These are phyloP conservation scores for Tricholauxania praeusta DNA, from an alignment of 2,888 invertebrate species.

Conservation along the genomic window DNA sequence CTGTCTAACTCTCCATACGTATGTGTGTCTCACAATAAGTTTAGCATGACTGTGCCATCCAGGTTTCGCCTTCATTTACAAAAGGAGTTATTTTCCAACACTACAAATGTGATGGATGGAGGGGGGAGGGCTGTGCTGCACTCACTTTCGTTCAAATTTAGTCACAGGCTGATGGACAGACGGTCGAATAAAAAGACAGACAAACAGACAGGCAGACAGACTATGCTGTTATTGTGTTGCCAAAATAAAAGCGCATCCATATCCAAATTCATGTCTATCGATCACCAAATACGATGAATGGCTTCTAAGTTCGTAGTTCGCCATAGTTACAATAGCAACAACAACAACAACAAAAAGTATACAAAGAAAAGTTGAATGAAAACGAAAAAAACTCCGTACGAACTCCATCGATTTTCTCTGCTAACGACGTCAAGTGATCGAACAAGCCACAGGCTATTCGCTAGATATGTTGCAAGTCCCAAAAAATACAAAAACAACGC, in stretches of 20 bases:
- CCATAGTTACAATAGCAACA: slow-evolving; percentile 38
- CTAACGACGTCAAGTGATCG: slow-evolving; percentile 38
- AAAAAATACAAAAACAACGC: slow-evolving; percentile 35
- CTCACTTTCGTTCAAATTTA: slow-evolving; percentile 17
- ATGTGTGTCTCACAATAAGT: neutral
- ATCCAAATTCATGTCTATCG: slow-evolving; percentile 55
- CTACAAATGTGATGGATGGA: neutral
- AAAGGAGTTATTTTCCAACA: neutral
- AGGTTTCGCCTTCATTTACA: slow-evolving; percentile 7
- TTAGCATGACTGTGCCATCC: slow-evolving; percentile 10
- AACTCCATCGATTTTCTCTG: slow-evolving; percentile 16
- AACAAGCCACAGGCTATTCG: slow-evolving; percentile 29
- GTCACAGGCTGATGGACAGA: neutral
- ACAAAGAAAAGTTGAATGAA: neutral
- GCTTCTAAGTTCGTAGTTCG: slow-evolving; percentile 57
- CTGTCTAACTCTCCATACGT: slow-evolving; percentile 16
- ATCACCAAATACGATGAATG: slow-evolving; percentile 45
- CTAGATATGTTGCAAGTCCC: slow-evolving; percentile 27
- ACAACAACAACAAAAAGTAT: neutral
- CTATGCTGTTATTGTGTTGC: slow-evolving; percentile 34
- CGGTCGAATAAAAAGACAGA: neutral
- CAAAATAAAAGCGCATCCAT: slow-evolving; percentile 50
- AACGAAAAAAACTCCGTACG: slow-evolving; percentile 30
- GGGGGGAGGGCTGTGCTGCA: neutral
- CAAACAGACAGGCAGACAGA: slow-evolving; percentile 15